Evolutionary conservation across 2,797 vertebrate genomes (phyloP), one percentile per base, ranked within the genome.

Genomic region (Antrozous pallidus): DNA sequence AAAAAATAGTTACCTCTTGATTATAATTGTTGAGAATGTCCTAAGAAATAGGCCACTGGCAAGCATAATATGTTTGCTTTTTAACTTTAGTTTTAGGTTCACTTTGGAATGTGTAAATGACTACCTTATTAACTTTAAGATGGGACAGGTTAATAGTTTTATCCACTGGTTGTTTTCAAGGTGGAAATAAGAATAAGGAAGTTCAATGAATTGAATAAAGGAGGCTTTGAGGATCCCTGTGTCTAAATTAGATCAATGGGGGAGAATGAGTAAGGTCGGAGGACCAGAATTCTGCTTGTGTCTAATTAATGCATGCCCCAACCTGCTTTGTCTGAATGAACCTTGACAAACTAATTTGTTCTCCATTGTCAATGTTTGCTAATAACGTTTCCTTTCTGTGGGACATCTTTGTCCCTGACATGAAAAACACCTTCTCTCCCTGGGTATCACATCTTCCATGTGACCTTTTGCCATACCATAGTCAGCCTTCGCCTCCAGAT

Each of bases 101-200:
- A 26, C 40, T 40, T 91, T 69, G 24, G 6, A 65, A 85, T 91
- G 24, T 87, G 88, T 81, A 70, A 77, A 83, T 93, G 54, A 87
- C 24, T 45, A 87, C 13, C 47, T 31, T 81, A 49, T 54, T 94
- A 65, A 84, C 33, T 94, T 89, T 73, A 91, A 89, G 56, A 86
- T 61, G 24, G 80, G 20, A 83, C 40, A 67, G 51, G 75, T 94
- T 73, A 77, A n/a, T 94, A 88, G 47, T 77, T 94, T 90, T n/a
- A 38, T 92, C 74, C 75, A 56, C 9, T 87, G 78, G 45, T 47
- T 88, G 1, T 90, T 90, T 88, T 71, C n/a, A 86, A 73, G 45
- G 75, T 78, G 26, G 36, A 58, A 78, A 73, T 26, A 77, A 69
- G 31, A 83, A 49, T 65, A 77, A 86, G 45, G 31, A 69, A 71